Evolutionary conservation across 2,113 vertebrate species (phyloP).

Genomic region (Oryzias curvinotus): DNA sequence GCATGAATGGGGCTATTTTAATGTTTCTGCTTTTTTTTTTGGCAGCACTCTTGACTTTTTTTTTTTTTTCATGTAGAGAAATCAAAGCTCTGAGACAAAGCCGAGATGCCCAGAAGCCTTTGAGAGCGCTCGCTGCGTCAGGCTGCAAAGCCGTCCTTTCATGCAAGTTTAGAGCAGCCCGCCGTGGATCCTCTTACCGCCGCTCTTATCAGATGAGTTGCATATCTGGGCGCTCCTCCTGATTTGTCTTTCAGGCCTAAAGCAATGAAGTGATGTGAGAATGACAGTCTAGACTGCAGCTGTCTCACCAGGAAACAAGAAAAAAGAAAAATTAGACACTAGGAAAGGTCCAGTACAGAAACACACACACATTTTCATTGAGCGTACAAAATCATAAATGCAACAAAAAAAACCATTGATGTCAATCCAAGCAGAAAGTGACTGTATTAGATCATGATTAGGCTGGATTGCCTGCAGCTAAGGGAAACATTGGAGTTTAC

Average conservation of each 20-base stretch:
- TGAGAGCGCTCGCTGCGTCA: conserved; percentile 18
- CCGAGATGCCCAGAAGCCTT: background rate
- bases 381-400: conserved; percentile 16
- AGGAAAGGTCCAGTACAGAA: background rate
- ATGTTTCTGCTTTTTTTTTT: too few relatives aligned
- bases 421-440: conserved; percentile 51
- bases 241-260: conserved; percentile 56
- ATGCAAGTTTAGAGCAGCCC: conserved; percentile 51
- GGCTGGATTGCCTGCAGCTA: conserved; percentile 43
- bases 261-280: conserved; percentile 55
- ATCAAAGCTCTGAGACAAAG: background rate
- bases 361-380: conserved; percentile 17
- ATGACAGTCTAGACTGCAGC: conserved; percentile 74
- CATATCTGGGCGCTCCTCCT: conserved; percentile 56
- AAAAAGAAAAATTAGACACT: too few relatives aligned
- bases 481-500: conserved; percentile 16
- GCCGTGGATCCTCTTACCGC: conserved; percentile 59
- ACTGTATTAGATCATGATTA: conserved; percentile 54
- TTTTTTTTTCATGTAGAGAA: background rate
- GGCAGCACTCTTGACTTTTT: too few relatives aligned
- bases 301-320: conserved; percentile 48
- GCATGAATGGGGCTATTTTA: background rate
- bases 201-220: conserved; percentile 63
- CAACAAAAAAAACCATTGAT: conserved; percentile 49
- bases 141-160: conserved; percentile 41